Base-by-base conservation (phyloP, 2,113 vertebrate species). In the Gnathonemus longibarbis region DNA sequence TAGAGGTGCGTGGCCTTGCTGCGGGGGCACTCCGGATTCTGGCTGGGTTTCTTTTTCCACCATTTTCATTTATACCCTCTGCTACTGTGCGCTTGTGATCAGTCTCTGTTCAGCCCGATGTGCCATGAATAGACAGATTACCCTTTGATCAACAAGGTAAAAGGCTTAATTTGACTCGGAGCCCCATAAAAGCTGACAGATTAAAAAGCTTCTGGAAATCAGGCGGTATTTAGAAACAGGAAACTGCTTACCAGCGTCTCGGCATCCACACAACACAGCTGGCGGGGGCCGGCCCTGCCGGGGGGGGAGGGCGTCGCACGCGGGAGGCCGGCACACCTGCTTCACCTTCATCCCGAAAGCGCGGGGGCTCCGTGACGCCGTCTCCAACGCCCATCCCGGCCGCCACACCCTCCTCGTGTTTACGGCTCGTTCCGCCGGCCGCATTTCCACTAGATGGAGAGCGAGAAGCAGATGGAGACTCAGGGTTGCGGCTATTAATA, bases 401-500 rank as follows among this genome's bases (percentile, higher is more conserved):
- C 91, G 83, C 84, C 13, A 31, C 24, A 46, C 89, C 95, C 95
- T 0, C 89, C 90, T 91, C 95, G 95, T 93, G 85, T 95, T 95
- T 93, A 94, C 9, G 7, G 94, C 95, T 94, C 97, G 97, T 98
- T 98, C 97, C 98, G 97, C 96, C 97, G 94, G 3, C 94, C 97
- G 97, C 95, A 97, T 97, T 96, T 96, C 95, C 91, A 92, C 92
- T 62, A 91, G 91, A 94, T 93, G 94, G 96, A 94, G 94, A 96
- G 95, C 96, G 96, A 95, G 95, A 96, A 97, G 95, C 98, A 99
- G 97, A 98, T 98, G 98, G 98, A 97, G 96, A 94, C 96, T 97
- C 96, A 95, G 96, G 97, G 97, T 99, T 98, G 97, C 98, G 97
- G 97, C 97, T 97, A 98, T 99, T 98, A 98, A 97, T 98, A 97